Conservation (phyloP, 2,888 invertebrate genomes). For the Caenorhabditis sp. region DNA sequence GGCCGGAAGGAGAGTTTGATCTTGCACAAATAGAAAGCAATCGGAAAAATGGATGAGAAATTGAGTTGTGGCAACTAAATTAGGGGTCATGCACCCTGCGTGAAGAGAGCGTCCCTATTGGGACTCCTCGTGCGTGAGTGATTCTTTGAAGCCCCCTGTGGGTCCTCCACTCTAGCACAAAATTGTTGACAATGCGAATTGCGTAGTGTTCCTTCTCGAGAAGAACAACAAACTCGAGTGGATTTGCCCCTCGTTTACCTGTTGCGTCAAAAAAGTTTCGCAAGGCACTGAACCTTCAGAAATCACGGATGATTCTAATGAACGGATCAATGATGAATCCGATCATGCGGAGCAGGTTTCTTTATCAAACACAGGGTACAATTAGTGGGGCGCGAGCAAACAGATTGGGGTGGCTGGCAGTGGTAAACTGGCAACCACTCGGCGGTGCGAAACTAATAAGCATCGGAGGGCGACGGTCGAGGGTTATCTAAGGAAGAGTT, state of each 20-base stretch:
- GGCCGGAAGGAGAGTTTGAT: neutral
- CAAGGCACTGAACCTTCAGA: neutral
- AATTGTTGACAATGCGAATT: conserved; percentile 2
- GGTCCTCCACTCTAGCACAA: conserved; percentile 1
- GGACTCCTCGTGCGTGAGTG: neutral
- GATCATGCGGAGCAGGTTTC: conserved; percentile 4
- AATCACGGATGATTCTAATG: neutral
- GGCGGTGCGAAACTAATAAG: conserved; percentile 17
- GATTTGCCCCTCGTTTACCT: neutral
- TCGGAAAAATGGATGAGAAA: conserved; percentile 1
- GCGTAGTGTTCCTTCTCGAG: conserved; percentile 6
- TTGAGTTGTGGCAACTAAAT: conserved; percentile 2
- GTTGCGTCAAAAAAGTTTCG: conserved; percentile 25
- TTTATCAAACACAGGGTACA: conserved; percentile 6
- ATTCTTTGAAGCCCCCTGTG: neutral
- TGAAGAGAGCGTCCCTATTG: conserved; percentile 1
- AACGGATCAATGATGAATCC: neutral
- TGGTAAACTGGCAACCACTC: conserved; percentile 5
- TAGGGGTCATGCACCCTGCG: conserved; percentile 1
- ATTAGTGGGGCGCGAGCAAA: conserved; percentile 3
- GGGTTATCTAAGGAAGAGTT: neutral
- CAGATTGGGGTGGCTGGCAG: neutral
- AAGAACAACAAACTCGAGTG: conserved; percentile 31
- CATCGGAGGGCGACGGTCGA: neutral
- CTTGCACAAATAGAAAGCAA: conserved; percentile 1